Percentiles rank a stretch among this genome's conserved stretches.
phyloP scores from a whole-genome alignment of 2,113 vertebrate species.

The Dryoscopus gambensis region DNA sequence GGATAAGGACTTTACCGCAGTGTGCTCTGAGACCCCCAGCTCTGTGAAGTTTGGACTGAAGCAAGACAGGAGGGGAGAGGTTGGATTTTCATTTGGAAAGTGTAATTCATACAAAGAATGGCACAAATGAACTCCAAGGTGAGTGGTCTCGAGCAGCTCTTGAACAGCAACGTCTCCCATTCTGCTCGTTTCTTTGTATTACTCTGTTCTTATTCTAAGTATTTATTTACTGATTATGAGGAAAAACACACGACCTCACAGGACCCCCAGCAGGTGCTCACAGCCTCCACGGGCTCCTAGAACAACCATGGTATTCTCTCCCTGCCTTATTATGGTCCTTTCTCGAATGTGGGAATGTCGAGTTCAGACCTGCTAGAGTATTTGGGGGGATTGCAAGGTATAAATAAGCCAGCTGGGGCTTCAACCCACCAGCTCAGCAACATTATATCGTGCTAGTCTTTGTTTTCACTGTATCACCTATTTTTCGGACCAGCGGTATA shows the following conservation, averaged over 20 bases:
- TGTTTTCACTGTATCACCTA: conserved; percentile 73
- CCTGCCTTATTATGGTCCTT: background rate
- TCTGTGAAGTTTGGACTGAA: background rate
- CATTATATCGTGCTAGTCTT: conserved; percentile 67
- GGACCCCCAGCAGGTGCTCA: conserved; percentile 62
- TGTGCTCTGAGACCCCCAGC: background rate
- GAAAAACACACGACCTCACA: conserved; percentile 34
- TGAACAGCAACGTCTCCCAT: background rate
- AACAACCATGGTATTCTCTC: background rate
- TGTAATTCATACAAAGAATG: background rate
- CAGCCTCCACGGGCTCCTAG: background rate
- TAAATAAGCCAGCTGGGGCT: conserved; percentile 65
- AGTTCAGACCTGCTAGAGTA: conserved; percentile 29
- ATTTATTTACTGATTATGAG: conserved; percentile 72
- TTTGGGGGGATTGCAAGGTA: conserved; percentile 51
- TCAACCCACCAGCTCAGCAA: conserved; percentile 58
- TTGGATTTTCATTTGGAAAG: background rate
- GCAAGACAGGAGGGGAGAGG: background rate
- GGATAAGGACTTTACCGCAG: background rate
- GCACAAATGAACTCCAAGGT: background rate
- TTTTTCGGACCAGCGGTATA: conserved; percentile 69
- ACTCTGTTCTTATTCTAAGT: conserved; percentile 34
- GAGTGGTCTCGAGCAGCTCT: background rate
- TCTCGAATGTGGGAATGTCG: conserved; percentile 37
- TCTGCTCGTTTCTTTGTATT: background rate